phyloP scores from a whole-genome alignment of 2,113 vertebrate genomes.

The Acanthochromis polyacanthus region DNA sequence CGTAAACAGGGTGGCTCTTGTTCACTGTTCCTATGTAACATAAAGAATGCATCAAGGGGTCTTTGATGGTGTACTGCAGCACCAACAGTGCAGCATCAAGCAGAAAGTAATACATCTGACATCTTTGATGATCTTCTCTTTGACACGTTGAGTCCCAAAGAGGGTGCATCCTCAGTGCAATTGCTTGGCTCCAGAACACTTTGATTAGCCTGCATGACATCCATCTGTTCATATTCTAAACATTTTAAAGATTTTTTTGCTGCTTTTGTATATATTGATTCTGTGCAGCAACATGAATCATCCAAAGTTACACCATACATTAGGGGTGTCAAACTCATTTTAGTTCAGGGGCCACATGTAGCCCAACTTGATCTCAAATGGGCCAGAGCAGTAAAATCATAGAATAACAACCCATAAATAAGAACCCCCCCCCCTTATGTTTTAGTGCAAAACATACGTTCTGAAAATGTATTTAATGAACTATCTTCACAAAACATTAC shows the following conservation, averaged over 20 bases:
- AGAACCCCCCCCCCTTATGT: no score
- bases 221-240: neutral
- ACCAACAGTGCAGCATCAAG: conserved; percentile 16
- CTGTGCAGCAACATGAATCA: neutral
- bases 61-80: conserved; percentile 1
- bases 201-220: neutral
- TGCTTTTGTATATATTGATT: no score
- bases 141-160: neutral
- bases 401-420: no score
- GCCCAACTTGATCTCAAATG: no score
- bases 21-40: neutral
- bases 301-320: neutral
- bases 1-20: neutral
- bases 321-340: no score
- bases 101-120: neutral
- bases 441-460: no score
- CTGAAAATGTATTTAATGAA: no score
- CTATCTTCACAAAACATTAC: no score
- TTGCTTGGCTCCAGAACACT: neutral
- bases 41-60: neutral
- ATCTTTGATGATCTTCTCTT: conserved; percentile 2
- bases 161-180: no score
- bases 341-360: no score
- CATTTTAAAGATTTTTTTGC: no score
- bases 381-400: no score